These are phyloP conservation scores for Lutjanus erythropterus DNA, from an alignment of 2,113 vertebrate species.

Conservation along the genomic window DNA sequence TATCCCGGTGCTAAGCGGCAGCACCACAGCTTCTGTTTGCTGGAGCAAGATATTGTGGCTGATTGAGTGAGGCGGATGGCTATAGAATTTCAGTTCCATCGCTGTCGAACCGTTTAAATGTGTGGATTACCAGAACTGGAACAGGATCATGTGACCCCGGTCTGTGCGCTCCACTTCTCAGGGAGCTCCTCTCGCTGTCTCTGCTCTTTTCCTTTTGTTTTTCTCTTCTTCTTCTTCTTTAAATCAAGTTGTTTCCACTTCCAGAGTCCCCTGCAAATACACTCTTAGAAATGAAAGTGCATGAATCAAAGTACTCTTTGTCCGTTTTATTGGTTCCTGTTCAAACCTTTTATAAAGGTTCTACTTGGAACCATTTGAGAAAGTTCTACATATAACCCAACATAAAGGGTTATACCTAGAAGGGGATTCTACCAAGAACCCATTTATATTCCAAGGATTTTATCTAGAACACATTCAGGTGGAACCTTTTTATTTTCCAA, in stretches of 20 bases:
- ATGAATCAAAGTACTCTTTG: no score
- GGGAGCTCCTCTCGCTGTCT: constrained; percentile 14
- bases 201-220: background rate
- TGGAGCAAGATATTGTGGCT: constrained; percentile 64
- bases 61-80: constrained; percentile 49
- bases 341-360: no score
- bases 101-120: constrained; percentile 46
- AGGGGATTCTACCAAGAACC: no score
- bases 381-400: no score
- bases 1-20: constrained; percentile 65
- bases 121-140: constrained; percentile 56
- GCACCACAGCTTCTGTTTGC: constrained; percentile 69
- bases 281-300: no score
- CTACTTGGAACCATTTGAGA: no score
- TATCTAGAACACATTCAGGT: no score
- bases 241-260: constrained; percentile 22
- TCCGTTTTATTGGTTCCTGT: no score
- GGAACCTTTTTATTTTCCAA: no score
- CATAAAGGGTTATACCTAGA: no score
- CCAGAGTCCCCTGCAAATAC: constrained; percentile 41
- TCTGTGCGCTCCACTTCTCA: constrained; percentile 5
- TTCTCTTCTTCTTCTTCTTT: background rate
- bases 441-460: no score
- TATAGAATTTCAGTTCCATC: constrained; percentile 26
- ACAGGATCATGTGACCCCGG: constrained; percentile 45